Evolutionary conservation across 92 coral and sea anemone genomes (phyloP).

Genomic region (Phenganax subtilis): DNA sequence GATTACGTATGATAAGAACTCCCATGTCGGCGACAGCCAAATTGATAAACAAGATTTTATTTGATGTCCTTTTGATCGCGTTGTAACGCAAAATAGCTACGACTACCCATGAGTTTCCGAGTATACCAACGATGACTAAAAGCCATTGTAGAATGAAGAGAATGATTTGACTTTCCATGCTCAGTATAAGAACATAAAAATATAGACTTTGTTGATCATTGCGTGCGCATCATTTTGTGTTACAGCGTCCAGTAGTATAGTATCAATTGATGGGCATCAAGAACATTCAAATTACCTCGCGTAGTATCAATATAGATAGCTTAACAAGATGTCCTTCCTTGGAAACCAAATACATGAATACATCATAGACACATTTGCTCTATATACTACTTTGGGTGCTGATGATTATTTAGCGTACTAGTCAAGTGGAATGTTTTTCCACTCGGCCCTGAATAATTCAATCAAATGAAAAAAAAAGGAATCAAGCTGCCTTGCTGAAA

Average conservation of each 20-base stretch:
- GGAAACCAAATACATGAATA: too few species aligned
- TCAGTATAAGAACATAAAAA: not conserved
- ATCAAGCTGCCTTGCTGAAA: not conserved
- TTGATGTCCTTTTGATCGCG: slow-evolving; percentile 29
- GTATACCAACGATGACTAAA: slow-evolving; percentile 9
- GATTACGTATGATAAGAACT: slow-evolving; percentile 26
- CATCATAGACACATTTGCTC: too few species aligned
- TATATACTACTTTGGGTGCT: not conserved
- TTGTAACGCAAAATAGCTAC: slow-evolving; percentile 28
- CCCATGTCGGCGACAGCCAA: slow-evolving; percentile 35
- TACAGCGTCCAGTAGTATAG: not conserved
- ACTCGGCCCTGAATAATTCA: not conserved
- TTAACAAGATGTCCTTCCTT: not conserved
- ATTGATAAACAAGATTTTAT: slow-evolving; percentile 31
- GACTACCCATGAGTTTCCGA: slow-evolving; percentile 37
- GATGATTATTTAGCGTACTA: not conserved
- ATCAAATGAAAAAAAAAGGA: not conserved
- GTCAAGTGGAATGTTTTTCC: not conserved
- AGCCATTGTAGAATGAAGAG: slow-evolving; percentile 28
- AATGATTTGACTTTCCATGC: not conserved
- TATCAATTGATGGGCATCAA: not conserved
- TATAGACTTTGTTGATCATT: too few species aligned
- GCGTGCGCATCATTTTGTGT: not conserved
- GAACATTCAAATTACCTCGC: not conserved
- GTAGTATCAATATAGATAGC: not conserved